Evolutionary conservation across 2,888 invertebrate genomes (phyloP).

Genomic region (Acholoe squamosa): DNA sequence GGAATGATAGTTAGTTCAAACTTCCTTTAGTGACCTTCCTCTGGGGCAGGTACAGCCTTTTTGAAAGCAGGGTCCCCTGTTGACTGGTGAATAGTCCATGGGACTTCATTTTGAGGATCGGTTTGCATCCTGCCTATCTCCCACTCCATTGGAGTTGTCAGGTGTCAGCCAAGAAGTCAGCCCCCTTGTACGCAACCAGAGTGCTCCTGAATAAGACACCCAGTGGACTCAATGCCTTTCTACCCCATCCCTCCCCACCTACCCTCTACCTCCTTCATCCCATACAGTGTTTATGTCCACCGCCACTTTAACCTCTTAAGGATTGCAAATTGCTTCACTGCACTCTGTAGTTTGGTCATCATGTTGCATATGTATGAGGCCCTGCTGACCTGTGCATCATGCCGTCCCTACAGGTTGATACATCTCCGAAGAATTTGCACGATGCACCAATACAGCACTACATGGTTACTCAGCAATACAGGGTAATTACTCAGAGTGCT

Average conservation of each 20-base stretch:
- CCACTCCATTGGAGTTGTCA: neutral
- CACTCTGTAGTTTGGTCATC: too few relatives aligned
- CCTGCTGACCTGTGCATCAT: too few relatives aligned
- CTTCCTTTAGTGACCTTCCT: neutral
- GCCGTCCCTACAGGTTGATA: too few relatives aligned
- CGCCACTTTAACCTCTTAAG: too few relatives aligned
- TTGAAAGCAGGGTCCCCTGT: neutral
- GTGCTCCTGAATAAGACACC: neutral
- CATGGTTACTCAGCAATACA: too few relatives aligned
- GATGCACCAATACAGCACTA: too few relatives aligned
- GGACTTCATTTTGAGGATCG: constrained; percentile 11
- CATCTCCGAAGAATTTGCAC: too few relatives aligned
- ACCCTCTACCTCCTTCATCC: neutral
- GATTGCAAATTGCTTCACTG: too few relatives aligned
- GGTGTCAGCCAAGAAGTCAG: neutral
- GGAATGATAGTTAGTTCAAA: constrained; percentile 1
- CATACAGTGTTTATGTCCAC: too few relatives aligned
- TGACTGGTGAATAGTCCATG: neutral
- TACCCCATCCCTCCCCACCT: neutral
- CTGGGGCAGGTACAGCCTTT: neutral
- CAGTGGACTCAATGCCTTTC: neutral
- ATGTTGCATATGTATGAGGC: too few relatives aligned
- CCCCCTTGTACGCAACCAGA: constrained; percentile 15
- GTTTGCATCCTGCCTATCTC: constrained; percentile 8
- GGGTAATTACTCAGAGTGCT: too few relatives aligned